phyloP scores from a whole-genome alignment of 2,888 invertebrate genomes.

The Pardosa pseudoannulata region DNA sequence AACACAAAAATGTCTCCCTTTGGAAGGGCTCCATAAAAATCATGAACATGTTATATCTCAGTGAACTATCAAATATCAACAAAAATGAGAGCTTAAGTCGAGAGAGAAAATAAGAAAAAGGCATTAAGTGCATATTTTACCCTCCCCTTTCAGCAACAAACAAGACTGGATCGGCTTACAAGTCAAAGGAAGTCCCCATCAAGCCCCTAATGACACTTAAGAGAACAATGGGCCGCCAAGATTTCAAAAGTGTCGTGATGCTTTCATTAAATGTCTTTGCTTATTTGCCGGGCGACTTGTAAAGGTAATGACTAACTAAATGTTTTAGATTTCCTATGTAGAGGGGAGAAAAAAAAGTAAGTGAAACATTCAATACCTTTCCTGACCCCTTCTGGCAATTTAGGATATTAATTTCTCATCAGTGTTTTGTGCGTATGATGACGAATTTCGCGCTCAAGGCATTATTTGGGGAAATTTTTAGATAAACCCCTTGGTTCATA shows the following conservation, averaged over 20 bases:
- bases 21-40: background rate
- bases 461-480: background rate
- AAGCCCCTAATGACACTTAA: slow-evolving; percentile 67
- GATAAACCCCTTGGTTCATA: background rate
- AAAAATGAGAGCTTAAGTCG: slow-evolving; percentile 11
- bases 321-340: slow-evolving; percentile 57
- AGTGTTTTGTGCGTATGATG: slow-evolving; percentile 33
- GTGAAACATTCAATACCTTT: slow-evolving; percentile 10
- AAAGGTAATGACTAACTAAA: slow-evolving; percentile 70
- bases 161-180: slow-evolving; percentile 36
- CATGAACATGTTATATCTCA: slow-evolving; percentile 10
- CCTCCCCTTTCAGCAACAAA: slow-evolving; percentile 2
- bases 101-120: slow-evolving; percentile 19
- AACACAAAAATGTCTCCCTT: too few relatives aligned
- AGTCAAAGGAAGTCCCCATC: slow-evolving; percentile 50
- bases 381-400: slow-evolving; percentile 19
- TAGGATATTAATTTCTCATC: slow-evolving; percentile 69
- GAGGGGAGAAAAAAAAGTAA: background rate
- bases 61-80: slow-evolving; percentile 6
- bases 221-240: slow-evolving; percentile 60
- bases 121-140: slow-evolving; percentile 37
- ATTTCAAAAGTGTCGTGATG: slow-evolving; percentile 61
- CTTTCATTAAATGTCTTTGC: slow-evolving; percentile 61
- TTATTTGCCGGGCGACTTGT: slow-evolving; percentile 48
- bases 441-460: background rate